Evolutionary conservation across 53 echinoderm and acorn worm species (phyloP), one percentile per base, ranked within the genome.

Genomic region (Actinopyga echinites): DNA sequence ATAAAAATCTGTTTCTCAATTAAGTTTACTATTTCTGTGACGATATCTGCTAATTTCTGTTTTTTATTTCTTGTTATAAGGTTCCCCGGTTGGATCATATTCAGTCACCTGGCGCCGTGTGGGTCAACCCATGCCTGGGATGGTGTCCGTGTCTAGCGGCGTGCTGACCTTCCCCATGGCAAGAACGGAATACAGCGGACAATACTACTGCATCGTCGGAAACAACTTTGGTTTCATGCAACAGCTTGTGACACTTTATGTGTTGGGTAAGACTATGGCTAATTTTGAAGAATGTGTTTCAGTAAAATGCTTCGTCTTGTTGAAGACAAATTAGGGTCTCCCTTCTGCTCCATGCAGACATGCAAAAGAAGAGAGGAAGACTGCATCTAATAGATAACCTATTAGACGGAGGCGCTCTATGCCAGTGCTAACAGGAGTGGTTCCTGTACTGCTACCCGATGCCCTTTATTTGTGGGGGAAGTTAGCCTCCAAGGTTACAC

Each of bases 161-260:
- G 75, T 99, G 23, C 85, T 99, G 17, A 89, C 79, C 83, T 90
- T 99, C 84, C 89, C 79, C 0, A 31, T 84, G 66, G 74, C 92
- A 5, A 85, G 87, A 56, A 75, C 60, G 17, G 92, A 94, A 20
- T 86, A 94, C 65, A 45, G 90, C 25, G 94, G 99, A 20, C 94
- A 99, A 75, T 99, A 99, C 87, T 92, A 90, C 82, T 99, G 99
- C 63, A 77, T 94, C 37, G 87, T 94, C 36, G 89, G 56, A 35
- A 99, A 88, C 24, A 61, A 77, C 35, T 86, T 69, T 64, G 94
- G 94, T 22, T 87, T 69, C 58, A 75, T 74, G 30, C 94, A 94
- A 54, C 42, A 68, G 34, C 64, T 92, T 5, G 91, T 93, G 28
- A 91, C 90, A 0, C 85, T 99, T 26, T 79, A 92, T 35, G 89